phyloP scores from a whole-genome alignment of 2,888 invertebrate genomes.

The Catocala fraxini region DNA sequence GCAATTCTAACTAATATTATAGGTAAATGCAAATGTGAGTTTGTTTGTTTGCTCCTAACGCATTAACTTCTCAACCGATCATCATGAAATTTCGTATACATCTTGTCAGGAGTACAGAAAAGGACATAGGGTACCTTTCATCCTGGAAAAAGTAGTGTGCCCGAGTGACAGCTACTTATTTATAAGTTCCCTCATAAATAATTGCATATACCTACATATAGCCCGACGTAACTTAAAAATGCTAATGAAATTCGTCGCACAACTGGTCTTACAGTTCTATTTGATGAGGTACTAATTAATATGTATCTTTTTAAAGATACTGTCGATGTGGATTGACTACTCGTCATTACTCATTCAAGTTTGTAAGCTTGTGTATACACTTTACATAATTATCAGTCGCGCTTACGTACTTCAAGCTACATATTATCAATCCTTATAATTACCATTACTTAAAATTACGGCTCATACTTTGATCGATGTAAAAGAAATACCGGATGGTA shows the following conservation, averaged over 20 bases:
- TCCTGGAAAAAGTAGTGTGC: too few relatives aligned
- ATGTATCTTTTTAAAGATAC: constrained; percentile 1
- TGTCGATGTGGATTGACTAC: constrained; percentile 3
- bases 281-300: constrained; percentile 3
- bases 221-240: too few relatives aligned
- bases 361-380: not conserved
- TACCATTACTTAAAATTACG: constrained; percentile 4
- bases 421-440: not conserved
- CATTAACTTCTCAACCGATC: too few relatives aligned
- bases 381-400: constrained; percentile 14
- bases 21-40: too few relatives aligned
- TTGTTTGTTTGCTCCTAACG: too few relatives aligned
- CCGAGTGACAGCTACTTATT: too few relatives aligned
- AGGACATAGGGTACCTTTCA: too few relatives aligned
- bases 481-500: not conserved
- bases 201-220: too few relatives aligned
- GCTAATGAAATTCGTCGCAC: not conserved
- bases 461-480: not conserved
- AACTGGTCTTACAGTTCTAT: constrained; percentile 1
- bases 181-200: too few relatives aligned
- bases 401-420: not conserved
- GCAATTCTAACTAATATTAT: too few relatives aligned
- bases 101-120: too few relatives aligned
- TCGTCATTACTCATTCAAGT: not conserved
- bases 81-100: too few relatives aligned